Evolutionary conservation across 2,797 vertebrate genomes (phyloP).

Genomic region (Pseudocheirus occidentalis): DNA sequence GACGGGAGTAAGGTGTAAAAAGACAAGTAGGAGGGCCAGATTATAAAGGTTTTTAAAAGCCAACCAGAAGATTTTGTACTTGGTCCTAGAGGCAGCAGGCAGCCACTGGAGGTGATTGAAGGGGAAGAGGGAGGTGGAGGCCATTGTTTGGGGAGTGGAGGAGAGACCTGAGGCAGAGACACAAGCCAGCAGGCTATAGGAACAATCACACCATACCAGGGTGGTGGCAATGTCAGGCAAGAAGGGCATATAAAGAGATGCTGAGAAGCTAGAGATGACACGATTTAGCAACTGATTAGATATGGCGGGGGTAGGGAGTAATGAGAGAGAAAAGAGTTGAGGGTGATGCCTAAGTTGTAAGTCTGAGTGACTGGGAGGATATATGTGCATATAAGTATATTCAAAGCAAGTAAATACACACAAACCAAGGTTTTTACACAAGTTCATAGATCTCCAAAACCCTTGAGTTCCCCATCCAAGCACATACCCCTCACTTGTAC

Average conservation of each 20-base stretch:
- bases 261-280: background rate
- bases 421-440: background rate
- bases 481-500: background rate
- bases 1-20: background rate
- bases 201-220: background rate
- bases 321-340: background rate
- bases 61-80: background rate
- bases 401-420: background rate
- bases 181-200: background rate
- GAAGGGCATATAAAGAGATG: background rate
- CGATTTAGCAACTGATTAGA: background rate
- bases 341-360: background rate
- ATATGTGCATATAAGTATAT: background rate
- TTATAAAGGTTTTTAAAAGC: background rate
- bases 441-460: background rate
- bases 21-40: background rate
- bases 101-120: background rate
- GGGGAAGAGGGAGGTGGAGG: no score
- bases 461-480: background rate
- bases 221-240: background rate
- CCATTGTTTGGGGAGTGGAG: background rate
- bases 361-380: background rate
- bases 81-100: background rate
- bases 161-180: background rate
- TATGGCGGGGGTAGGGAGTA: background rate